A percentile compares a stretch with the other conserved stretches of the same genome.
Conservation (phyloP, 2,888 invertebrate genomes). For the Ametastegia equiseti region DNA sequence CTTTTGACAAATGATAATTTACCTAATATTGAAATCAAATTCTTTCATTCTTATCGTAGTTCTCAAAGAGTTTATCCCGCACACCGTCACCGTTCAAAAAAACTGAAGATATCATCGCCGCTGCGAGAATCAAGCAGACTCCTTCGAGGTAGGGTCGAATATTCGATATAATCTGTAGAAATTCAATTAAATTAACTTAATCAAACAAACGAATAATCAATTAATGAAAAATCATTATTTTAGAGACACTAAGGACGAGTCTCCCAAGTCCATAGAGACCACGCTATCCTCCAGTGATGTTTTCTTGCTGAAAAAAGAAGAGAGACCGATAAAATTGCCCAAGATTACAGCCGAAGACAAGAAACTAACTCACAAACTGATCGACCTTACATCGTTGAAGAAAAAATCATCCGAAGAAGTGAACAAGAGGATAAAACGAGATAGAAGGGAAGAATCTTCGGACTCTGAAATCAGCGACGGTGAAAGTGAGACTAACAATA, state of each 20-base stretch:
- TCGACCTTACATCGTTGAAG: conserved; percentile 57
- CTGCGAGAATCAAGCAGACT: conserved; percentile 64
- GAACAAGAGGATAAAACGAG: conserved; percentile 67
- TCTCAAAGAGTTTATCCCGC: conserved; percentile 88
- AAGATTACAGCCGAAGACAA: conserved; percentile 67
- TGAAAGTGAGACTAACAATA: conserved; percentile 57
- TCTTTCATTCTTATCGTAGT: conserved; percentile 71
- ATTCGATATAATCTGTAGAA: background rate
- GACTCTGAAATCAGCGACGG: conserved; percentile 71
- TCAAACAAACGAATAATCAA: background rate
- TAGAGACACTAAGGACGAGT: conserved; percentile 69
- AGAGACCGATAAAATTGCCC: conserved; percentile 62
- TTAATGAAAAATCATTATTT: background rate
- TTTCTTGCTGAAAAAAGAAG: conserved; percentile 72
- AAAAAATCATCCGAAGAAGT: conserved; percentile 66
- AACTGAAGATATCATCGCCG: conserved; percentile 73
- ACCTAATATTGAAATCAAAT: conserved; percentile 30
- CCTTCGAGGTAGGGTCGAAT: conserved; percentile 57
- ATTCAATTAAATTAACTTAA: background rate
- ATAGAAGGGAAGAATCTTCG: conserved; percentile 70
- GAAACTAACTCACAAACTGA: conserved; percentile 64
- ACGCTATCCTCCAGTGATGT: conserved; percentile 63
- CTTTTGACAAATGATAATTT: background rate
- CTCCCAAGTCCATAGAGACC: conserved; percentile 67
- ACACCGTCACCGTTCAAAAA: conserved; percentile 92